Evolutionary conservation across 2,888 invertebrate species (phyloP).

Genomic region (Odontocerum albicorne): DNA sequence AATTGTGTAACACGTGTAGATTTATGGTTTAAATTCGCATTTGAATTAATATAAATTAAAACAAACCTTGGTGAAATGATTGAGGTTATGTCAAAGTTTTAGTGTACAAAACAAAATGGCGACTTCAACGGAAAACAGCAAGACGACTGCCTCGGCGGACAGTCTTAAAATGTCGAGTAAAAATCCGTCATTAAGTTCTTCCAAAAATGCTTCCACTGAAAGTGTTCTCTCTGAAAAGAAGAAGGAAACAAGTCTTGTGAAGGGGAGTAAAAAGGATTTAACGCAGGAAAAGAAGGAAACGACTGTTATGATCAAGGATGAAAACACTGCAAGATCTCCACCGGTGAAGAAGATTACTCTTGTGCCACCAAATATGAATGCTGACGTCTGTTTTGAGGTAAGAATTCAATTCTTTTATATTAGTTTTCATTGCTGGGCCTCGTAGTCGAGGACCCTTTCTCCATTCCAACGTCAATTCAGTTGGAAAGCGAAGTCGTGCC

Average conservation of each 20-base stretch:
- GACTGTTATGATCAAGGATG: constrained; percentile 54
- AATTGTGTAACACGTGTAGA: too few relatives aligned
- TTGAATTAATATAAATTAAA: too few relatives aligned
- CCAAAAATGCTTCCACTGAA: constrained; percentile 55
- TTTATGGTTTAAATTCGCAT: too few relatives aligned
- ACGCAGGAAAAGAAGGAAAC: constrained; percentile 51
- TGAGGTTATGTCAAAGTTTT: too few relatives aligned
- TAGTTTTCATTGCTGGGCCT: too few relatives aligned
- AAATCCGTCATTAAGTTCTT: constrained; percentile 48
- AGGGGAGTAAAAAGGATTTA: constrained; percentile 48
- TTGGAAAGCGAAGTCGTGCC: too few relatives aligned
- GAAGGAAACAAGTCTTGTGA: constrained; percentile 13
- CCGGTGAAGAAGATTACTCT: constrained; percentile 57
- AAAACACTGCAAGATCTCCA: constrained; percentile 53
- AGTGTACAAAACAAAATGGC: too few relatives aligned
- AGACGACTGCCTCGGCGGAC: constrained; percentile 53
- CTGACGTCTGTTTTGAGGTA: constrained; percentile 46
- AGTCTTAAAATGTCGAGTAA: constrained; percentile 55
- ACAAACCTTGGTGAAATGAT: too few relatives aligned
- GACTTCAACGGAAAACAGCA: constrained; percentile 49
- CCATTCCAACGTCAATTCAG: too few relatives aligned
- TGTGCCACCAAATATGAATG: constrained; percentile 50
- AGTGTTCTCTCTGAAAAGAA: constrained; percentile 54
- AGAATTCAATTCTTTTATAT: not conserved
- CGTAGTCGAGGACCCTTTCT: too few relatives aligned